These are phyloP conservation scores for Rhegmatorhina hoffmannsi DNA, from an alignment of 2,113 vertebrate genomes.

Conservation along the genomic window DNA sequence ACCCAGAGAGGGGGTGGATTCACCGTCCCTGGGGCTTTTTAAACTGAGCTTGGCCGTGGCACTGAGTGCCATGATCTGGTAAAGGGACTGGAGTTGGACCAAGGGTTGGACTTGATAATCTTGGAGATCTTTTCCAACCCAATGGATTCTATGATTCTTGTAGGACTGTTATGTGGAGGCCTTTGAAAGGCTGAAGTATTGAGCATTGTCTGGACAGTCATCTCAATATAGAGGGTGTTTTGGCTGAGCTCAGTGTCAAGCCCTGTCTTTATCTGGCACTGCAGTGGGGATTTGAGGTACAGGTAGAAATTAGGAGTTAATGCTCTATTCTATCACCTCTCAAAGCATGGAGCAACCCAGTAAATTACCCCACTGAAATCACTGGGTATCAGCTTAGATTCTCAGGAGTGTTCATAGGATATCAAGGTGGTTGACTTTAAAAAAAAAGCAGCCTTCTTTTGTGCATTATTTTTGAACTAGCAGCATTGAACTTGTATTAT, in stretches of 20 bases:
- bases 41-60: too few relatives aligned
- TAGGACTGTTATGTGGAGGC: accelerated
- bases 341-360: neutral
- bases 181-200: neutral
- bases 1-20: too few relatives aligned
- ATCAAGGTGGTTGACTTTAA: neutral
- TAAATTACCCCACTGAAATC: neutral
- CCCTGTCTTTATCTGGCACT: neutral
- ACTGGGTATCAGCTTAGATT: neutral
- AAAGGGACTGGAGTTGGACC: too few relatives aligned
- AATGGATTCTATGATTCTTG: neutral
- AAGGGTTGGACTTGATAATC: too few relatives aligned
- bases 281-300: neutral
- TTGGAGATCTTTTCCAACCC: too few relatives aligned
- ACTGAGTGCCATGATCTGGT: too few relatives aligned
- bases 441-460: neutral
- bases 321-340: neutral
- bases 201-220: neutral
- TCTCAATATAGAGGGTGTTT: accelerated
- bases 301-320: neutral
- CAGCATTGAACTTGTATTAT: neutral
- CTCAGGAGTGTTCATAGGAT: neutral
- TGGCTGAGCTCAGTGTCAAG: neutral
- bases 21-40: too few relatives aligned
- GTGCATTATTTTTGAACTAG: neutral